These are phyloP conservation scores for Eumerus sabulonum DNA, from an alignment of 2,888 invertebrate genomes.

Conservation along the genomic window DNA sequence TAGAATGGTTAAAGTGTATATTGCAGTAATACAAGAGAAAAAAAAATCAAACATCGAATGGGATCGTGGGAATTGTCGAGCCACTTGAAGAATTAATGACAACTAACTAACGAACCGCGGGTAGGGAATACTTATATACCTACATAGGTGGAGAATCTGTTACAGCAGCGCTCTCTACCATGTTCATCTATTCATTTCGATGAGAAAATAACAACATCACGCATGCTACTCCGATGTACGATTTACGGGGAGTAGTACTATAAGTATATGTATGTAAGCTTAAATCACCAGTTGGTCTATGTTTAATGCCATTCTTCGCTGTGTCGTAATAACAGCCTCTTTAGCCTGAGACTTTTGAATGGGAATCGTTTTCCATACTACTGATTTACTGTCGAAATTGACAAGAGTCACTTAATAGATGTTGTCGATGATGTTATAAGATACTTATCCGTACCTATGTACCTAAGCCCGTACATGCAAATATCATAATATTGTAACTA, in stretches of 20 bases:
- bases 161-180: conserved; percentile 7
- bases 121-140: too few species aligned
- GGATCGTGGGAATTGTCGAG: conserved; percentile 67
- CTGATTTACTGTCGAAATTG: conserved; percentile 59
- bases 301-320: conserved; percentile 56
- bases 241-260: conserved; percentile 49
- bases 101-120: conserved; percentile 31
- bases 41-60: conserved; percentile 65
- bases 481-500: conserved; percentile 46
- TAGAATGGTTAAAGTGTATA: conserved; percentile 55
- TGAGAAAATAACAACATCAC: conserved; percentile 62
- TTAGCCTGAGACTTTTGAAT: conserved; percentile 47
- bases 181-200: conserved; percentile 57
- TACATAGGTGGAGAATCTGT: conserved; percentile 26
- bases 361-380: conserved; percentile 44
- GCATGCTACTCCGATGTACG: conserved; percentile 59
- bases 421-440: conserved; percentile 17
- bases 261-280: conserved; percentile 17
- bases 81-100: conserved; percentile 65
- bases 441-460: conserved; percentile 39
- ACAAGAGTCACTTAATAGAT: conserved; percentile 27
- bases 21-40: conserved; percentile 20
- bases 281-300: conserved; percentile 58
- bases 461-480: conserved; percentile 3
- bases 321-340: conserved; percentile 63